Percentiles rank a stretch among this genome's conserved stretches.
Evolutionary conservation across 2,888 invertebrate genomes (phyloP).

Genomic region (Monochamus alternatus): DNA sequence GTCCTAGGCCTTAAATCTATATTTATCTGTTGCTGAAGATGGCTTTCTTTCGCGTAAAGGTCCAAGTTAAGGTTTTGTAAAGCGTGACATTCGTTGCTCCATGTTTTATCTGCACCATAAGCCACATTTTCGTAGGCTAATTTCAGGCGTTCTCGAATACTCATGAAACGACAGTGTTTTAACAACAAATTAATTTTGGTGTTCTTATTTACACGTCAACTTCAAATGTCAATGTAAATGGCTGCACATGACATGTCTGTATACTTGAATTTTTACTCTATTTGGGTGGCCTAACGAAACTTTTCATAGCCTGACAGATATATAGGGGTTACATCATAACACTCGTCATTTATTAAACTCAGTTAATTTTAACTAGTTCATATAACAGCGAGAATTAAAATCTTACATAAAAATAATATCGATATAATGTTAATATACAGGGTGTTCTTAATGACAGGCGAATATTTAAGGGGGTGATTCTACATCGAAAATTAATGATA

Average conservation of each 20-base stretch:
- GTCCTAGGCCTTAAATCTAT: constrained; percentile 68
- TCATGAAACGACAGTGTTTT: constrained; percentile 54
- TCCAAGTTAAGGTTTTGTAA: constrained; percentile 65
- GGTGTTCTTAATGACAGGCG: too few species aligned
- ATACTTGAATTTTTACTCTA: constrained; percentile 14
- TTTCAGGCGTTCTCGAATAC: constrained; percentile 62
- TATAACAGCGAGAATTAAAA: too few species aligned
- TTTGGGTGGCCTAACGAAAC: constrained; percentile 28
- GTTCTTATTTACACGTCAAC: constrained; percentile 45
- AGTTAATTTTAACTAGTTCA: too few species aligned
- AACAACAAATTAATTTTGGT: constrained; percentile 46
- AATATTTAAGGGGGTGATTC: too few species aligned
- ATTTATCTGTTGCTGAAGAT: constrained; percentile 48
- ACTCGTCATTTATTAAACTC: too few species aligned
- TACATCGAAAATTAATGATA: too few species aligned
- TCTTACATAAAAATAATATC: too few species aligned
- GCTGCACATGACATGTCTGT: constrained; percentile 40
- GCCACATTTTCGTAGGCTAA: constrained; percentile 66
- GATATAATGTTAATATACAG: too few species aligned
- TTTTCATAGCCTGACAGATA: not conserved
- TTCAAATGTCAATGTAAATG: constrained; percentile 52
- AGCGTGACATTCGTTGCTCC: constrained; percentile 57
- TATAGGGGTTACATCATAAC: not conserved
- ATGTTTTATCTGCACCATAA: constrained; percentile 65
- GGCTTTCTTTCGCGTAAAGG: constrained; percentile 57